Conservation (phyloP, 2,113 vertebrate genomes). For the Trichechus manatus region DNA sequence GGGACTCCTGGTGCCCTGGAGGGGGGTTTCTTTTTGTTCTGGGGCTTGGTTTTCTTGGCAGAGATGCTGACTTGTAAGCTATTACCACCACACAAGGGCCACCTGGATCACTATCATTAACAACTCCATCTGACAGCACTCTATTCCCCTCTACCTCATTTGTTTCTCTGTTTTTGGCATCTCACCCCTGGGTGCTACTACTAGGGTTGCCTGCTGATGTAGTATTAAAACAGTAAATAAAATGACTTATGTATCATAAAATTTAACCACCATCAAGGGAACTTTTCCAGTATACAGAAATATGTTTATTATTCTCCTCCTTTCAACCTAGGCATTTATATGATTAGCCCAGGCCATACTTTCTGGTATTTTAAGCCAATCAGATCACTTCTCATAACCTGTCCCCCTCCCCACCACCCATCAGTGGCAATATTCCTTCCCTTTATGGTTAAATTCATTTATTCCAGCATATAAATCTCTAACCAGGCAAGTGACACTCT, state of each 20-base stretch:
- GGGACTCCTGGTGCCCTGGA: background rate
- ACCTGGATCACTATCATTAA: background rate
- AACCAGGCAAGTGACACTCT: background rate
- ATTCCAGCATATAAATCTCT: background rate
- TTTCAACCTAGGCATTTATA: slow-evolving; percentile 43
- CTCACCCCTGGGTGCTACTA: background rate
- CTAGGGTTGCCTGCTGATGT: background rate
- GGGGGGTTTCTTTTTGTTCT: background rate
- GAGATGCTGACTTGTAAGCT: background rate
- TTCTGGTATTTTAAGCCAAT: slow-evolving; percentile 4
- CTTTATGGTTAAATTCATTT: background rate
- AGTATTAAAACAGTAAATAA: slow-evolving; percentile 56
- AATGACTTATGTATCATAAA: slow-evolving; percentile 23
- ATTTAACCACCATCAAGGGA: slow-evolving; percentile 40
- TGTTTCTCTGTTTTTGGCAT: background rate
- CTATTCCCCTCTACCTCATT: background rate
- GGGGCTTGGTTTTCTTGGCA: background rate
- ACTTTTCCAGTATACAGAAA: slow-evolving; percentile 54
- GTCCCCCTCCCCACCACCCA: background rate
- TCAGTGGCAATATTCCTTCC: background rate
- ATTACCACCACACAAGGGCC: background rate
- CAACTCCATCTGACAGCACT: background rate
- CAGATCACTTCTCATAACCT: background rate
- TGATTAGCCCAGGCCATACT: background rate
- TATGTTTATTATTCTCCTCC: slow-evolving; percentile 45